Conservation (phyloP, 2,888 invertebrate genomes). For the Conus canariensis region DNA sequence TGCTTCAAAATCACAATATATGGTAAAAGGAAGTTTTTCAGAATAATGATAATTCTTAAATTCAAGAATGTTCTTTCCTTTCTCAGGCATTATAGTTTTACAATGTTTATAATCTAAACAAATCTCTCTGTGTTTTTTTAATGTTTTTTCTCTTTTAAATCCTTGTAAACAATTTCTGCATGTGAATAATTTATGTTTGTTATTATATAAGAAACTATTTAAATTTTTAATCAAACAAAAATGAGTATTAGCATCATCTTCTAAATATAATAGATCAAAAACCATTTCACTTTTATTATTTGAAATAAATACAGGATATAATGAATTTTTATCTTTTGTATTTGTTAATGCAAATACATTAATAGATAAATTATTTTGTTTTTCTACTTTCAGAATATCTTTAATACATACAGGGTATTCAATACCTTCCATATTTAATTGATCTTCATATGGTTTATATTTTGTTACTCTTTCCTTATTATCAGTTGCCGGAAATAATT, state of each 20-base stretch:
- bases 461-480: no score
- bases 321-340: not conserved
- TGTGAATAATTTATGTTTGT: not conserved
- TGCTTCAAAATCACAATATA: conserved; percentile 2
- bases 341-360: not conserved
- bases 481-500: no score
- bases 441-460: no score
- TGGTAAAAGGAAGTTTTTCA: not conserved
- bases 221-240: not conserved
- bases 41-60: not conserved
- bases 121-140: not conserved
- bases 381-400: no score
- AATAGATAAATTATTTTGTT: no score
- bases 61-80: not conserved
- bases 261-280: not conserved
- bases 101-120: not conserved
- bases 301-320: no score
- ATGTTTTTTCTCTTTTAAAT: not conserved
- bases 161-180: not conserved
- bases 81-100: not conserved
- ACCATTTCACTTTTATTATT: not conserved
- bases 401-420: no score
- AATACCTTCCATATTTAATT: no score
- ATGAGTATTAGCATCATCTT: not conserved
- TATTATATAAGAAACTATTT: not conserved